Evolutionary conservation across 2,113 vertebrate genomes (phyloP).

Genomic region (Coptodon rendalli): DNA sequence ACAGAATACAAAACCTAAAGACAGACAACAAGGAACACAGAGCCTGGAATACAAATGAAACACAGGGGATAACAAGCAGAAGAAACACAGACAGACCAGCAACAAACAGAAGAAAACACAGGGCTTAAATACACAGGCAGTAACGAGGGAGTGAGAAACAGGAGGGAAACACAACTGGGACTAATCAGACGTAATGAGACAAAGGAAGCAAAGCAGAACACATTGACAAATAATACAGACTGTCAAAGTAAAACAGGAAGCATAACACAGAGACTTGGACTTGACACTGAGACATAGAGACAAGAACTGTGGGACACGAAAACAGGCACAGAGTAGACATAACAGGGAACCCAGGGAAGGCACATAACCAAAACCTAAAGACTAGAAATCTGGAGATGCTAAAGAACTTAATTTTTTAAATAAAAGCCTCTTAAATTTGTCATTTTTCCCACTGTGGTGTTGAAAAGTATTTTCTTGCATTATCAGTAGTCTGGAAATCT

Average conservation of each 20-base stretch:
- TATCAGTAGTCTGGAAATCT: not conserved
- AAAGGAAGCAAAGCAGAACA: not conserved
- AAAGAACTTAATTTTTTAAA: not conserved
- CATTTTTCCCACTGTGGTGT: not conserved
- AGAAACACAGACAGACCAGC: not conserved
- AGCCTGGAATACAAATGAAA: rapidly evolving
- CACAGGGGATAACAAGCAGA: not conserved
- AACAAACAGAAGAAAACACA: not conserved
- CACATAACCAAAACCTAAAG: not conserved
- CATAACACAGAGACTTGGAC: not conserved
- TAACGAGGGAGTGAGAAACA: not conserved
- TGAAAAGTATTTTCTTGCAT: not conserved
- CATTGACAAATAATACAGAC: not conserved
- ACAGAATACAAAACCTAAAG: not conserved
- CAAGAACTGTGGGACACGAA: not conserved
- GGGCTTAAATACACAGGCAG: not conserved
- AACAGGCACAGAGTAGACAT: not conserved
- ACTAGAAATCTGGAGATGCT: not conserved
- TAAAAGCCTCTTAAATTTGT: not conserved
- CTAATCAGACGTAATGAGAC: not conserved
- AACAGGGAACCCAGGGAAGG: not conserved
- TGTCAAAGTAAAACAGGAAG: not conserved
- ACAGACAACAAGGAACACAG: not conserved
- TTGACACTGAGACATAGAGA: not conserved
- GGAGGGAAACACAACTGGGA: not conserved